Evolutionary conservation across 1,140 invertebrate species (phyloP).

Genomic region (Hermatobates lingyangjiaoensis): DNA sequence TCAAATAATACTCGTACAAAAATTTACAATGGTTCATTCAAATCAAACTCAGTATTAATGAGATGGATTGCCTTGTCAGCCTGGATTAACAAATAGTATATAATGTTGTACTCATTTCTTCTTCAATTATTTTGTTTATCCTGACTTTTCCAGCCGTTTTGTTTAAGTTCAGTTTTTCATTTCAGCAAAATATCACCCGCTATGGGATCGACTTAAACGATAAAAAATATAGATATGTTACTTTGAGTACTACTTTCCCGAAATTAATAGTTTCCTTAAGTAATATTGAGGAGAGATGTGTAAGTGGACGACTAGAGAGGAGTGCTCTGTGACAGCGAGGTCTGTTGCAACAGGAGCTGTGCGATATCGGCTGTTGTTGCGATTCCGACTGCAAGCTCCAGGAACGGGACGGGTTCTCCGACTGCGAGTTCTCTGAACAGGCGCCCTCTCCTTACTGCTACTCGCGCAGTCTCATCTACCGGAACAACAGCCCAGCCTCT

Average conservation of each 20-base stretch:
- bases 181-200: not conserved
- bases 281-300: conserved; percentile 1
- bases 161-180: no score
- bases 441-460: not conserved
- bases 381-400: conserved; percentile 39
- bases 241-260: not conserved
- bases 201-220: not conserved
- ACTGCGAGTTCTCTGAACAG: conserved; percentile 23
- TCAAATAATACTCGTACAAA: no score
- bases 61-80: no score
- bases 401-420: conserved; percentile 34
- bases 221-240: not conserved
- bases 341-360: conserved; percentile 29
- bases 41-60: no score
- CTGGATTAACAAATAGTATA: no score
- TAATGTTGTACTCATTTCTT: no score
- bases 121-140: no score
- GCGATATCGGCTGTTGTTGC: conserved; percentile 60
- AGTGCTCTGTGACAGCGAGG: not conserved
- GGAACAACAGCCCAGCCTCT: conserved; percentile 26
- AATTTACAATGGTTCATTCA: no score
- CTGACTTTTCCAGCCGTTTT: no score
- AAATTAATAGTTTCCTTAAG: not conserved
- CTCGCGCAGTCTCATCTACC: conserved; percentile 21
- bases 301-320: not conserved